Evolutionary conservation across 1,140 invertebrate species (phyloP).

Genomic region (Drosophila neocordata): DNA sequence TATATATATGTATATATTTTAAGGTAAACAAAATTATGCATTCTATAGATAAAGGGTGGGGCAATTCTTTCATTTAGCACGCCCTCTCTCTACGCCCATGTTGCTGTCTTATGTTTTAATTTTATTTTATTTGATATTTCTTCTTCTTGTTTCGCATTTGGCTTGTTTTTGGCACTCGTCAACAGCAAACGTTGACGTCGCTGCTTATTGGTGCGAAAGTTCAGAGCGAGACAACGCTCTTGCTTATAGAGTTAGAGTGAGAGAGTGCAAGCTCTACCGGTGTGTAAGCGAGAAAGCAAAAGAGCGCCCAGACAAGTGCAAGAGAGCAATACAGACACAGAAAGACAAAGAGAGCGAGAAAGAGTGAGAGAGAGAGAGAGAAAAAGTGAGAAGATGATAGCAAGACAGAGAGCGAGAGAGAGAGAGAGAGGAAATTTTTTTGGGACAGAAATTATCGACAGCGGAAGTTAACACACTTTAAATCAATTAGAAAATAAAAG

Average conservation of each 20-base stretch:
- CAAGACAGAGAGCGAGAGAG: conserved; percentile 21
- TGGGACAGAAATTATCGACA: conserved; percentile 79
- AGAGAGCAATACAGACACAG: not conserved
- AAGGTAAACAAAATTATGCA: no score
- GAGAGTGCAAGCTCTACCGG: conserved; percentile 28
- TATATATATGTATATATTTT: no score
- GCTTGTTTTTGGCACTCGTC: conserved; percentile 58
- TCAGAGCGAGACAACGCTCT: conserved; percentile 53
- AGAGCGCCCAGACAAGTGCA: conserved; percentile 28
- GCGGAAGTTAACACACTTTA: conserved; percentile 81
- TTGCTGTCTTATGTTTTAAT: not conserved
- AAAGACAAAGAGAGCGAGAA: conserved; percentile 9
- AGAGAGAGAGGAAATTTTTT: not conserved
- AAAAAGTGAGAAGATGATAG: not conserved
- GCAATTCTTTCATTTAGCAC: no score
- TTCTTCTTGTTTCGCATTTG: conserved; percentile 14
- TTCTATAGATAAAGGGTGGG: no score
- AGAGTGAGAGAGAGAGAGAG: conserved; percentile 31
- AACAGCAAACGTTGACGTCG: conserved; percentile 42
- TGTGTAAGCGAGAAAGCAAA: conserved; percentile 17
- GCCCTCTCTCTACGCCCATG: not conserved
- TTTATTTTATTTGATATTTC: conserved; percentile 7
- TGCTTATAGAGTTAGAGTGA: conserved; percentile 34
- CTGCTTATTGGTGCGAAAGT: conserved; percentile 76
- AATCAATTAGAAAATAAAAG: conserved; percentile 82